Evolutionary conservation across 2,888 invertebrate species (phyloP).

Genomic region (Machimus atricapillus): DNA sequence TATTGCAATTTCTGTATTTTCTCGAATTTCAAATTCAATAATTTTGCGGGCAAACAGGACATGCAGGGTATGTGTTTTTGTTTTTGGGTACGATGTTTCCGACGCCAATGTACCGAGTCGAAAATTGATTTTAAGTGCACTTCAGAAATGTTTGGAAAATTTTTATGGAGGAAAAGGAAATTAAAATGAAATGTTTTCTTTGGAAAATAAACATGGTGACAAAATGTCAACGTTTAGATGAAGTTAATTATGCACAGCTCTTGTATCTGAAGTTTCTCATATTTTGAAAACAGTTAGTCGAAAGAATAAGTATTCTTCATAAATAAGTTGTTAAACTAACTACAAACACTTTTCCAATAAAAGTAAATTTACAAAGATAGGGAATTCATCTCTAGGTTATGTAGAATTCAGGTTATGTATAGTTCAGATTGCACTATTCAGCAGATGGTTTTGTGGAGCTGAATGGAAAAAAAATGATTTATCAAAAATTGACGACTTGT

Average conservation of each 20-base stretch:
- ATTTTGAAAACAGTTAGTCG: too few species aligned
- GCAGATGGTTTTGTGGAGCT: background rate
- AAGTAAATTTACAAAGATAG: too few species aligned
- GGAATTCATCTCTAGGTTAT: too few species aligned
- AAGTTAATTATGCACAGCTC: background rate
- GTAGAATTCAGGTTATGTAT: too few species aligned
- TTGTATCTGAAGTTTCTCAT: background rate
- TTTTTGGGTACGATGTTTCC: background rate
- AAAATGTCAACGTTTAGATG: background rate
- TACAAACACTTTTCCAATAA: too few species aligned
- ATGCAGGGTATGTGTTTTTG: background rate
- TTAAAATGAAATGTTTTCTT: background rate
- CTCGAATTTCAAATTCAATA: slow-evolving; percentile 32
- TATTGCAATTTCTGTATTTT: slow-evolving; percentile 15
- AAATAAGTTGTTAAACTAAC: too few species aligned
- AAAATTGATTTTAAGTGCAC: background rate
- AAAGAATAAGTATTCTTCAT: too few species aligned
- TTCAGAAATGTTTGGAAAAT: background rate
- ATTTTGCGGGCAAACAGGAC: background rate
- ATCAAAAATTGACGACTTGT: background rate
- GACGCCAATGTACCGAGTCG: background rate
- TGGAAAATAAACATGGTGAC: background rate
- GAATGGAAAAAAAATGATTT: background rate
- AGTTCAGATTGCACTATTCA: too few species aligned
- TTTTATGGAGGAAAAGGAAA: background rate